Percentiles rank a stretch among this genome's conserved stretches.
Evolutionary conservation across 2,797 vertebrate genomes (phyloP).

Genomic region (Malacoraja senta): DNA sequence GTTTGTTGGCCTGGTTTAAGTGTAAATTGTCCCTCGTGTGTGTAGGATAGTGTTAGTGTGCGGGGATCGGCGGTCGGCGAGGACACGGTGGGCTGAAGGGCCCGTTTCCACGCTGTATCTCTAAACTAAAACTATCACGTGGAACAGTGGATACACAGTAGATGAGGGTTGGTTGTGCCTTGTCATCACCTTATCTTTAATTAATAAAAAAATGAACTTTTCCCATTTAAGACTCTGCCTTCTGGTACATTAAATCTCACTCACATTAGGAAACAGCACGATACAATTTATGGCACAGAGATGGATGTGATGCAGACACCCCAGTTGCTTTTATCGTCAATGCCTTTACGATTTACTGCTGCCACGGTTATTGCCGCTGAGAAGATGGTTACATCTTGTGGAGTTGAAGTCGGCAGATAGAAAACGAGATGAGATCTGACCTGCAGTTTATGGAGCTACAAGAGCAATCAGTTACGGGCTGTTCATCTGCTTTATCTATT

Average conservation of each 20-base stretch:
- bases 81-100: no score
- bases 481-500: not conserved
- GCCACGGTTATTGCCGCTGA: not conserved
- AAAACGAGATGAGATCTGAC: not conserved
- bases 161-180: not conserved
- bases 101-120: no score
- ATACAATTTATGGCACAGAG: not conserved
- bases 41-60: no score
- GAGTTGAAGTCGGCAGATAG: not conserved
- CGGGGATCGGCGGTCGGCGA: no score
- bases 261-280: not conserved
- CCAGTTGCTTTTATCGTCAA: slow-evolving; percentile 1
- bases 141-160: no score
- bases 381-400: slow-evolving; percentile 16
- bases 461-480: not conserved
- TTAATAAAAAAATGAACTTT: not conserved
- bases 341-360: not conserved
- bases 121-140: no score
- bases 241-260: slow-evolving; percentile 23
- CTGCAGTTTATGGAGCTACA: not conserved
- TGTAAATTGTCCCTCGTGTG: no score
- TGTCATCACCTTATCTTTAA: slow-evolving; percentile 5
- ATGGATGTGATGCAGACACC: not conserved
- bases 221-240: not conserved
- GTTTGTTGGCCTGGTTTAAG: no score